Evolutionary conservation across 2,113 vertebrate genomes (phyloP), one percentile per base, ranked within the genome.

Genomic region (Dicrurus megarhynchus): DNA sequence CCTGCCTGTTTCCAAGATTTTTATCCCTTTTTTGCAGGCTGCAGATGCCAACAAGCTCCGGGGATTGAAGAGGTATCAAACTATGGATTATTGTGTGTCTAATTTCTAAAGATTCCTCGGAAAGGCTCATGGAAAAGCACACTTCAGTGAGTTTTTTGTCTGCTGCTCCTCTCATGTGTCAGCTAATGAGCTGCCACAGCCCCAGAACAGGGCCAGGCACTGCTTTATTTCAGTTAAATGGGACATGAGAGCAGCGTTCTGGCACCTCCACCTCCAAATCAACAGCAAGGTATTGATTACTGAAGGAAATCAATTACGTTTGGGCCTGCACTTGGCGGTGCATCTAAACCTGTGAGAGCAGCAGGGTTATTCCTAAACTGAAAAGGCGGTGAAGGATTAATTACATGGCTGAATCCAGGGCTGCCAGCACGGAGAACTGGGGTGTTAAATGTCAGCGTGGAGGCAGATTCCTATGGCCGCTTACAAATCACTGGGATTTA

Each of bases 401-500:
- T 89, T 91, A 49, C 0, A 0, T 41, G 52, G n/a, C 82, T 93
- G 84, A 91, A 88, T 74, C 71, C n/a, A 67, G 65, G 57, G 41
- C 53, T 78, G 76, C 87, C 53, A 69, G 81, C 7, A 0, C 52
- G 87, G 82, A 96, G 87, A 77, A 83, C 27, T 39, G 0, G 0
- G 47, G 53, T 46, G 28, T 41, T 91, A 47, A 37, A 69, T 79
- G 74, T 80, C 95, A 95, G 93, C 87, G 18, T 11, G 77, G 88
- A 73, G 82, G 87, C 93, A 89, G 89, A 91, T 95, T 94, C 94
- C 90, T 95, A 87, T 5, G 55, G 87, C 87, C 4, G 0, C 82
- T 89, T 91, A 96, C 93, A 96, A 96, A 96, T 85, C 16, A 1
- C 87, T 52, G 50, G 82, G 90, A 95, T 96, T 95, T 95, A 87